Base-by-base conservation (phyloP, 2,888 invertebrate species). In the Salticus scenicus region DNA sequence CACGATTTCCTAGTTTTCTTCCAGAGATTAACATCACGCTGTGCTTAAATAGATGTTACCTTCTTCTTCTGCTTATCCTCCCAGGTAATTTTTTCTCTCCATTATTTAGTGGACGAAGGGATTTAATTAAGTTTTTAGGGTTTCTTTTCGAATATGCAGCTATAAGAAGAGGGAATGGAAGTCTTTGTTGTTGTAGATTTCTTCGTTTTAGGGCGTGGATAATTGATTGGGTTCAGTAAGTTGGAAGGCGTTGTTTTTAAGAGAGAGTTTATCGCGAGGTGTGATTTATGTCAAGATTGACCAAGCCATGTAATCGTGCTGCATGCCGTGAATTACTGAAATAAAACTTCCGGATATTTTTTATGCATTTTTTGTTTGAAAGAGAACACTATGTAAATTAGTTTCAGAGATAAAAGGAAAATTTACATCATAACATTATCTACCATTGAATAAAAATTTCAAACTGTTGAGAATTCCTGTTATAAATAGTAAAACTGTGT, bases 71-170 rank as follows among this genome's bases (percentile, higher is more conserved):
- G 42, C n/a, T 17, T 57, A 7, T 57, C 24, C 24, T 57, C 57
- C 57, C 1, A 7, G 57, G 57, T 12, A 5, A 17, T 57, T 57
- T 17, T 57, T 24, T 57, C 24, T 37, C 24, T 57, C 2, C 17
- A 7, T 24, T 24, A 24, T 57, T 17, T 14, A 57, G 24, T 7
- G 24, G 4, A 57, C 17, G 57, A 57, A 47, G 17, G 57, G 57
- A 57, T 57, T 57, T 57, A 57, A 57, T 57, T 57, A 57, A 57
- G 57, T 57, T 57, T 57, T 57, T n/a, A 5, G 57, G 17, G 17
- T 7, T 57, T 37, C 37, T 10, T 37, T 37, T 4, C 37, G 37
- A 10, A 37, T 10, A 10, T 37, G 10, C 37, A 7, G 37, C 10
- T 7, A 7, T 37, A 37, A 37, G 37, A 37, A 10, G 10, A 7